phyloP scores from a whole-genome alignment of 2,888 invertebrate species.

The Monopis laevigella region DNA sequence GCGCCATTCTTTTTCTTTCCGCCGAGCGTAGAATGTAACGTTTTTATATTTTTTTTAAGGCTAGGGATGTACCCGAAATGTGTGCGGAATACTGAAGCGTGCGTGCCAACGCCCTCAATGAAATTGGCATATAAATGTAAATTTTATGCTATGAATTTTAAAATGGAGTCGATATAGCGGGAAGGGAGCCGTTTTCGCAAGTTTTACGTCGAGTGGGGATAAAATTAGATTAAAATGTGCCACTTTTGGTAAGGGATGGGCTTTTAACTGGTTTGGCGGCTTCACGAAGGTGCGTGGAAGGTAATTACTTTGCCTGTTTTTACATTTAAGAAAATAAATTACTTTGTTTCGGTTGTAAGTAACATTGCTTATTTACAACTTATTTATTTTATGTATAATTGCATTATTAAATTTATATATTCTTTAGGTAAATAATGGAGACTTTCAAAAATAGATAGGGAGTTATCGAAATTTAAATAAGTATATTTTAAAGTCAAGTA shows the following conservation, averaged over 20 bases:
- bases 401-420: too few relatives aligned
- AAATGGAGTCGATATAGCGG: conserved; percentile 60
- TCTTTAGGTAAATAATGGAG: too few relatives aligned
- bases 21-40: conserved; percentile 47
- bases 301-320: conserved; percentile 6
- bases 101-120: conserved; percentile 60
- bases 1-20: conserved; percentile 52
- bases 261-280: conserved; percentile 33
- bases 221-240: conserved; percentile 58
- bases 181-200: conserved; percentile 44
- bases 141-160: conserved; percentile 69
- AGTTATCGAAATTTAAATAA: too few relatives aligned
- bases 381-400: too few relatives aligned
- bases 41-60: conserved; percentile 30
- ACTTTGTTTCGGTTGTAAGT: too few relatives aligned
- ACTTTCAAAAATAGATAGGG: too few relatives aligned
- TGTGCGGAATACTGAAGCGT: conserved; percentile 55
- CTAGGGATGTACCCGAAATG: conserved; percentile 41
- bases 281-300: background rate
- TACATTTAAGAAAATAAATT: too few relatives aligned
- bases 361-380: too few relatives aligned
- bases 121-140: conserved; percentile 69
- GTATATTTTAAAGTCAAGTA: too few relatives aligned
- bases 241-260: conserved; percentile 46
- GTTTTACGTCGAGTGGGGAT: conserved; percentile 47